Evolutionary conservation across 2,797 vertebrate genomes (phyloP).

Genomic region (Octomys mimax): DNA sequence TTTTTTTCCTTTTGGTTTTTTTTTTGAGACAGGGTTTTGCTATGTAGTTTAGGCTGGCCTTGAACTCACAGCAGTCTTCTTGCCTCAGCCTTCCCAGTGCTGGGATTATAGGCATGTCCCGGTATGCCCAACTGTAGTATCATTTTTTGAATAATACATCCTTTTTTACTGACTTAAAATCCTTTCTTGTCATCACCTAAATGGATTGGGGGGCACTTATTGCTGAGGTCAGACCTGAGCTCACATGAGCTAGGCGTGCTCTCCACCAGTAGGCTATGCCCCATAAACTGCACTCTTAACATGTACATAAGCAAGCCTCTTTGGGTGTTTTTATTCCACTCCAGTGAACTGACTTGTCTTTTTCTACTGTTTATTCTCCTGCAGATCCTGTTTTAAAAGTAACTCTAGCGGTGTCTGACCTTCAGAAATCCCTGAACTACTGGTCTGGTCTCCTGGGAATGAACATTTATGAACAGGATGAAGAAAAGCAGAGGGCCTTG

Average conservation of each 20-base stretch:
- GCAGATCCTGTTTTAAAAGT: constrained; percentile 97
- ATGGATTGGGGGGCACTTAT: not conserved
- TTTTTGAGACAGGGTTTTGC: not conserved
- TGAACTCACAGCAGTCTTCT: not conserved
- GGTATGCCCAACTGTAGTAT: not conserved
- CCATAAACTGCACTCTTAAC: not conserved
- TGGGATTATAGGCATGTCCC: not conserved
- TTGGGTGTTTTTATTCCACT: not conserved
- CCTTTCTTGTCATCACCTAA: constrained; percentile 49
- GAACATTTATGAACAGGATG: constrained; percentile 94
- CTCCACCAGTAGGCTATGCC: not conserved
- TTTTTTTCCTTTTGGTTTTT: not conserved
- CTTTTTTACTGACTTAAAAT: constrained; percentile 40
- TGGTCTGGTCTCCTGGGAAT: constrained; percentile 95
- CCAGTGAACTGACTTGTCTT: not conserved
- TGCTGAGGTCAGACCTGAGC: not conserved
- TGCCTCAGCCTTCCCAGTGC: not conserved
- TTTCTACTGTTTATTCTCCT: not conserved
- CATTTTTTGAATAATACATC: not conserved
- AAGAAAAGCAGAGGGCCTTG: constrained; percentile 92
- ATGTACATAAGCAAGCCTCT: not conserved
- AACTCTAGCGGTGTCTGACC: constrained; percentile 94
- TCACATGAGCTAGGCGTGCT: not conserved
- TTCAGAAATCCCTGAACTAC: constrained; percentile 93
- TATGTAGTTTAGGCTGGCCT: not conserved